Conservation (phyloP, 2,113 vertebrate genomes). For the Eupsittula cactorum region DNA sequence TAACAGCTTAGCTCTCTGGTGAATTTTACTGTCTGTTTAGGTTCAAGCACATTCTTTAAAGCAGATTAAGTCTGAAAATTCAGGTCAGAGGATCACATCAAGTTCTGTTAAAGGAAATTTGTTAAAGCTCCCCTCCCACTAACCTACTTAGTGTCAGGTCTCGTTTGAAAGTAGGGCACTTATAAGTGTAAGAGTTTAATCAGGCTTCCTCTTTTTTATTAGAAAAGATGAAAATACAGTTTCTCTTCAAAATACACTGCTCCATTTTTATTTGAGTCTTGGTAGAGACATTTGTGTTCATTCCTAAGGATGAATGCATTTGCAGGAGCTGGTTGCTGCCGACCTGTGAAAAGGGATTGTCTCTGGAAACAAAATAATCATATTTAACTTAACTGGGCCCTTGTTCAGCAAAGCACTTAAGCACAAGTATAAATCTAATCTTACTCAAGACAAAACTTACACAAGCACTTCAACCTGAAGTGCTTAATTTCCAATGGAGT, state of each 20-base stretch:
- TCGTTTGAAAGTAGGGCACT: constrained; percentile 61
- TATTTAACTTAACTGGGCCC: constrained; percentile 57
- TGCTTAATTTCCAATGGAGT: constrained; percentile 52
- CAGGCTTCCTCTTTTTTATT: constrained; percentile 62
- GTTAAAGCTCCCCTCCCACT: constrained; percentile 63
- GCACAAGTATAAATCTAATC: constrained; percentile 59
- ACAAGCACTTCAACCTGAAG: constrained; percentile 58
- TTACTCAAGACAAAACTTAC: constrained; percentile 46
- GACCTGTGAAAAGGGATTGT: constrained; percentile 4
- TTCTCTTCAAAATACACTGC: constrained; percentile 38
- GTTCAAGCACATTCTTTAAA: constrained; percentile 37
- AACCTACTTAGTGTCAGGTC: constrained; percentile 71
- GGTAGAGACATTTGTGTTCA: constrained; percentile 10
- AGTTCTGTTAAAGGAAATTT: constrained; percentile 69
- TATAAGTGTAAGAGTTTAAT: constrained; percentile 67
- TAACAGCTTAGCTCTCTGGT: constrained; percentile 21
- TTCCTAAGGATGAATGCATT: constrained; percentile 12
- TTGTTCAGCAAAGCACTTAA: constrained; percentile 65
- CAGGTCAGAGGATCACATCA: constrained; percentile 68
- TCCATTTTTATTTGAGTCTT: constrained; percentile 17
- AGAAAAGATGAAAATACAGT: constrained; percentile 51
- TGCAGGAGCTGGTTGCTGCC: not conserved
- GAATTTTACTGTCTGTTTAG: not conserved
- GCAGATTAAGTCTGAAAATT: constrained; percentile 61
- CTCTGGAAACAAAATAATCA: constrained; percentile 51